Conservation (phyloP, 2,113 vertebrate genomes). For the Chlamydotis undulata region DNA sequence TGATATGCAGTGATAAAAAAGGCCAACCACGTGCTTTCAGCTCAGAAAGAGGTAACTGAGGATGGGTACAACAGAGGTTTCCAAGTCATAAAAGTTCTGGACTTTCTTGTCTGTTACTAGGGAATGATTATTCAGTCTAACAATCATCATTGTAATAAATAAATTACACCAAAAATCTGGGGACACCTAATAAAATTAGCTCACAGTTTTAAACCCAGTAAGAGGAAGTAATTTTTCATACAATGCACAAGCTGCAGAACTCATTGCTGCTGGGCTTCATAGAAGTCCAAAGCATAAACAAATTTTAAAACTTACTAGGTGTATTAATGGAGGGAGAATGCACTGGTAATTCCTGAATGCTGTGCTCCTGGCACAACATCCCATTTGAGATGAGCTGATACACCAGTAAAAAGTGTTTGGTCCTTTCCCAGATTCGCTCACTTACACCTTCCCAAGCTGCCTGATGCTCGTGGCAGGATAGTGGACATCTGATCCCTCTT, state of each 20-base stretch:
- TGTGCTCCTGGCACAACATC: background rate
- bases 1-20: constrained; percentile 35
- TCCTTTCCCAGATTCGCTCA: background rate
- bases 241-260: background rate
- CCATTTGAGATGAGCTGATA: background rate
- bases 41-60: background rate
- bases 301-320: background rate
- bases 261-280: background rate
- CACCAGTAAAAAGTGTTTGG: background rate
- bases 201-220: background rate
- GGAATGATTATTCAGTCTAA: constrained; percentile 3
- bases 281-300: constrained; percentile 12
- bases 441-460: background rate
- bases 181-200: background rate
- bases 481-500: background rate
- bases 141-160: background rate
- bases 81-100: constrained; percentile 27
- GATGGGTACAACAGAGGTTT: constrained; percentile 25
- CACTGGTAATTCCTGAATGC: background rate
- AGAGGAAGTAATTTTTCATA: constrained; percentile 11
- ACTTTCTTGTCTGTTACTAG: background rate
- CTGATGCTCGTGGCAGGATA: background rate
- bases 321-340: background rate
- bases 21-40: constrained; percentile 31
- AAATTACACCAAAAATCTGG: background rate